phyloP scores from a whole-genome alignment of 2,797 vertebrate genomes.

The Neosalanx taihuensis region DNA sequence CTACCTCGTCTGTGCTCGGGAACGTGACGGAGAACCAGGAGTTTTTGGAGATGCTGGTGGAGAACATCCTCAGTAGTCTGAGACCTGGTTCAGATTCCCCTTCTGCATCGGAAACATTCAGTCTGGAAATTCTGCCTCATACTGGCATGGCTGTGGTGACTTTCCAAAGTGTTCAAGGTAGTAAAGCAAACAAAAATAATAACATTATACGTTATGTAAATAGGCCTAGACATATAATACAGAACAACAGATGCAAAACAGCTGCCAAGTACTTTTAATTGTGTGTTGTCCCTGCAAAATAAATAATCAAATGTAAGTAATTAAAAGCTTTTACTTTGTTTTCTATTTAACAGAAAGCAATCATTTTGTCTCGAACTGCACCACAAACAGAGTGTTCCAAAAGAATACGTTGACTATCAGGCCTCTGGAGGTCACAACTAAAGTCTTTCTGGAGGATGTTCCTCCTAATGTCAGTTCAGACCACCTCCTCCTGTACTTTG shows the following conservation, averaged over 20 bases:
- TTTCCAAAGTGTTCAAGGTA: slow-evolving; percentile 65
- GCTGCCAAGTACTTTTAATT: too few relatives aligned
- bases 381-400: slow-evolving; percentile 53
- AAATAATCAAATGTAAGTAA: not conserved
- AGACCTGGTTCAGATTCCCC: slow-evolving; percentile 4
- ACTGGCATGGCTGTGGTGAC: slow-evolving; percentile 62
- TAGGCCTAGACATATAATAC: not conserved
- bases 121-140: slow-evolving; percentile 60
- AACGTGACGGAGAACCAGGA: slow-evolving; percentile 52
- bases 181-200: not conserved
- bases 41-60: slow-evolving; percentile 69
- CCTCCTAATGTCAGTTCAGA: slow-evolving; percentile 34
- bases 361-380: slow-evolving; percentile 55
- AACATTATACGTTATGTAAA: not conserved
- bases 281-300: not conserved
- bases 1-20: slow-evolving; percentile 52
- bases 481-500: slow-evolving; percentile 61
- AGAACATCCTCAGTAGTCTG: slow-evolving; percentile 55
- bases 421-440: slow-evolving; percentile 59
- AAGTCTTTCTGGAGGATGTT: slow-evolving; percentile 58
- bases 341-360: slow-evolving; percentile 50
- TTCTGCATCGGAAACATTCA: slow-evolving; percentile 29
- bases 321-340: not conserved
- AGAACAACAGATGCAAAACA: too few relatives aligned
- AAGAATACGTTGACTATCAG: slow-evolving; percentile 48